A percentile compares a stretch with the other conserved stretches of the same genome.
Evolutionary conservation across 2,113 vertebrate genomes (phyloP).

Genomic region (Microtus pennsylvanicus): DNA sequence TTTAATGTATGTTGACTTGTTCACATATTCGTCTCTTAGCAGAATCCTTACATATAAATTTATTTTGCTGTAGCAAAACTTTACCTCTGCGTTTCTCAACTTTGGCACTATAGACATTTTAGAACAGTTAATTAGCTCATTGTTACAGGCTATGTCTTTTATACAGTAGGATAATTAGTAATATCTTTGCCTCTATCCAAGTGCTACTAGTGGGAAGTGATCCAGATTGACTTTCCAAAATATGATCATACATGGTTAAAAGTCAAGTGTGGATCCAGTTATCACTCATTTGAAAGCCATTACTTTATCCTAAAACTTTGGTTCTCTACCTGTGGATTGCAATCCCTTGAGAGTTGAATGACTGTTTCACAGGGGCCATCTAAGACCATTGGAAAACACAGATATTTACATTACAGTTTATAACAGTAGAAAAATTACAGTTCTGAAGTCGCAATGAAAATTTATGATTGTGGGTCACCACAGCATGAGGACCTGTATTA

Average conservation of each 20-base stretch:
- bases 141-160: background rate
- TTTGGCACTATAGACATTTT: background rate
- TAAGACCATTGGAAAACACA: background rate
- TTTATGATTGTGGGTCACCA: background rate
- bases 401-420: background rate
- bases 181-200: background rate
- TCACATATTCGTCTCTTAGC: background rate
- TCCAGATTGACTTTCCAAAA: background rate
- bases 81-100: background rate
- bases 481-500: background rate
- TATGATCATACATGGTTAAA: background rate
- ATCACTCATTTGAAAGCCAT: background rate
- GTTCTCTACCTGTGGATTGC: background rate
- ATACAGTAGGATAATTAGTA: background rate
- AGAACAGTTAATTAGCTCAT: background rate
- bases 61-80: background rate
- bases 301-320: background rate
- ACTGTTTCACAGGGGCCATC: background rate
- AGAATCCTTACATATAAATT: background rate
- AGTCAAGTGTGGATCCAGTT: background rate
- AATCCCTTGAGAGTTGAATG: background rate
- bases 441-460: background rate
- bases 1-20: constrained; percentile 18
- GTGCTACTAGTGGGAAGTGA: background rate
- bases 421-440: background rate